A percentile compares a stretch with the other conserved stretches of the same genome.
phyloP scores from a whole-genome alignment of 2,888 invertebrate species.

The Oxystoma pomonae region DNA sequence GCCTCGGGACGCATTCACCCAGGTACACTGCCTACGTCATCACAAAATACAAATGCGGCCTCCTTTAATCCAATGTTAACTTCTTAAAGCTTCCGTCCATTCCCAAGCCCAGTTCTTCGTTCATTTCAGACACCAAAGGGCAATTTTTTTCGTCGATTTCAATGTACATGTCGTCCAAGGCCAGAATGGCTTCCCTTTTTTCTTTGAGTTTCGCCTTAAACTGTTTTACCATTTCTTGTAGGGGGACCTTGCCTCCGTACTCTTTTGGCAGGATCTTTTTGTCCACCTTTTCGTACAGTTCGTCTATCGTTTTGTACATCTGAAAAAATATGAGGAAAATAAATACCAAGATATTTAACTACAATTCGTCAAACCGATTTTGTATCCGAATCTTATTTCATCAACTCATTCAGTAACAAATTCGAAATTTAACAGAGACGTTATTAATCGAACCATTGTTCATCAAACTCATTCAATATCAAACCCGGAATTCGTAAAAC shows the following conservation, averaged over 20 bases:
- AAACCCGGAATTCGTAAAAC: too few relatives aligned
- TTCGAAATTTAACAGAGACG: too few relatives aligned
- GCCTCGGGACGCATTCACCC: too few relatives aligned
- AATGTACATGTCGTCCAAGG: constrained; percentile 74
- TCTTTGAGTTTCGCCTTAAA: constrained; percentile 63
- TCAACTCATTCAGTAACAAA: too few relatives aligned
- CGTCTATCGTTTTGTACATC: constrained; percentile 72
- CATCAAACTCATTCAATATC: too few relatives aligned
- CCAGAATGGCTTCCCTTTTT: constrained; percentile 61
- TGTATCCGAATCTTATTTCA: too few relatives aligned
- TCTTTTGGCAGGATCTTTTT: constrained; percentile 78
- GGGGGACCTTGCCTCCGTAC: constrained; percentile 80
- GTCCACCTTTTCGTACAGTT: constrained; percentile 67
- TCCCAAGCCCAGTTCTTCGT: constrained; percentile 66
- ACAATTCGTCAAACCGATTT: too few relatives aligned
- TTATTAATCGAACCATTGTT: too few relatives aligned
- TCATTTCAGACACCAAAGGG: constrained; percentile 48
- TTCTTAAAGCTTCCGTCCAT: constrained; percentile 81
- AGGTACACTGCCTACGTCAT: too few relatives aligned
- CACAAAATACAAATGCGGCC: too few relatives aligned
- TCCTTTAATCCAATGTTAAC: constrained; percentile 77
- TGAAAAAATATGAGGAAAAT: too few relatives aligned
- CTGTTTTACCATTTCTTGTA: constrained; percentile 75
- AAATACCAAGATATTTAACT: too few relatives aligned
- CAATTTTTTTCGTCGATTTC: constrained; percentile 55